Evolutionary conservation across 2,113 vertebrate species (phyloP).

Genomic region (Tachysurus vachellii): DNA sequence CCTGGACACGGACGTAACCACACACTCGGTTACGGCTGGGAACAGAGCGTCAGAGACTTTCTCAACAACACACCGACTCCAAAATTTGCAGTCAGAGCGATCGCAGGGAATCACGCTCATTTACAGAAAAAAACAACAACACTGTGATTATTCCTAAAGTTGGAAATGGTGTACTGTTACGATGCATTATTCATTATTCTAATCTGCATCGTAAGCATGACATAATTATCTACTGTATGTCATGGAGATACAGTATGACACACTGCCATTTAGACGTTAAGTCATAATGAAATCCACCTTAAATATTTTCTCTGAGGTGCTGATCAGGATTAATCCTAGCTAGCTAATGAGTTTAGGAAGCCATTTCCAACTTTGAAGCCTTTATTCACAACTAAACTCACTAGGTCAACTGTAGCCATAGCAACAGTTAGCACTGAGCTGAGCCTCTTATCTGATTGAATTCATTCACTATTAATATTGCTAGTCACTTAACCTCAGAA

Average conservation of each 20-base stretch:
- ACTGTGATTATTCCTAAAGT: neutral
- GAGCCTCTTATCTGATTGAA: neutral
- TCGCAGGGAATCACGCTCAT: neutral
- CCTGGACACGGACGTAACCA: slow-evolving; percentile 49
- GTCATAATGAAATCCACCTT: neutral
- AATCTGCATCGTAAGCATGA: neutral
- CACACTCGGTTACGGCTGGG: slow-evolving; percentile 18
- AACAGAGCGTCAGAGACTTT: neutral
- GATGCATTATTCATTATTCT: neutral
- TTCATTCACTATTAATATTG: neutral
- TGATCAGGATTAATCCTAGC: neutral
- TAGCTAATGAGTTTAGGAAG: neutral
- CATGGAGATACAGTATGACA: neutral
- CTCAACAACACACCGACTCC: neutral
- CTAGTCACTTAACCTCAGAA: neutral
- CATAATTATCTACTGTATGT: neutral
- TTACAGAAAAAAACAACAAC: slow-evolving; percentile 1
- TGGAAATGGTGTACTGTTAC: neutral
- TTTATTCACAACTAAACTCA: neutral
- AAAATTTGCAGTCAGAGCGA: neutral
- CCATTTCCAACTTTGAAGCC: neutral
- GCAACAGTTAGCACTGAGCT: neutral
- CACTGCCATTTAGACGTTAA: neutral
- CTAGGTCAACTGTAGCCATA: neutral
- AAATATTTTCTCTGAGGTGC: neutral